Base-by-base conservation (phyloP, 2,113 vertebrate species). In the Otus sunia region DNA sequence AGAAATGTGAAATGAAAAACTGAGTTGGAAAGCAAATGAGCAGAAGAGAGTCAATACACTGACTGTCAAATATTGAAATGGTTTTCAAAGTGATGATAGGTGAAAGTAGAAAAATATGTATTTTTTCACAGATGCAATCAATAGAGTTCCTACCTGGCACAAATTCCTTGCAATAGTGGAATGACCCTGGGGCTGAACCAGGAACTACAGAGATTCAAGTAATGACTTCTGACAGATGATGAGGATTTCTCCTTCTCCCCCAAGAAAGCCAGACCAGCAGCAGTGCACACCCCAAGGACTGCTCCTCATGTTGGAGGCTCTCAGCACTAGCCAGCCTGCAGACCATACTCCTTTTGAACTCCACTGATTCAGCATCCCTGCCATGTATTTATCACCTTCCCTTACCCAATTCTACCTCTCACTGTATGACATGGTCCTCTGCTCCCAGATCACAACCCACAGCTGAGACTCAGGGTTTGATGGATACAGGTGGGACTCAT, bases 231-330 rank as follows among this genome's bases (percentile, higher is more conserved):
- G 53, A 34, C 9, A 63, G 49, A 39, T 30, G 12, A 53, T 47
- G 29, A 56, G 37, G 69, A 47, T 27, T 60, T 64, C 53, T 73
- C 43, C 43, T 69, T 75, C n/a, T 91, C 20, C 30, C 19, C 11
- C 6, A 71, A 4, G 37, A 91, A 71, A 67, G 50, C 5, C 4
- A 5, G 47, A 36, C 17, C 13, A 68, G 55, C 55, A 73, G 64
- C 3, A 3, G 26, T 3, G 11, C 47, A 26, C 21, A 55, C 9
- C 10, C 45, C 0, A 0, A 37, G 39, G 29, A 60, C 22, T 34
- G 30, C 19, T 80, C 17, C 56, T 41, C 9, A 4, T n/a, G 19
- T 64, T 30, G 29, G 34, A 68, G 39, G 37, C 4, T 62, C 58
- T 52, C 25, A 11, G 52, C 2, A 0, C 58, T 41, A 50, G 8